Conservation (phyloP, 2,113 vertebrate genomes). For the Oplegnathus fasciatus region DNA sequence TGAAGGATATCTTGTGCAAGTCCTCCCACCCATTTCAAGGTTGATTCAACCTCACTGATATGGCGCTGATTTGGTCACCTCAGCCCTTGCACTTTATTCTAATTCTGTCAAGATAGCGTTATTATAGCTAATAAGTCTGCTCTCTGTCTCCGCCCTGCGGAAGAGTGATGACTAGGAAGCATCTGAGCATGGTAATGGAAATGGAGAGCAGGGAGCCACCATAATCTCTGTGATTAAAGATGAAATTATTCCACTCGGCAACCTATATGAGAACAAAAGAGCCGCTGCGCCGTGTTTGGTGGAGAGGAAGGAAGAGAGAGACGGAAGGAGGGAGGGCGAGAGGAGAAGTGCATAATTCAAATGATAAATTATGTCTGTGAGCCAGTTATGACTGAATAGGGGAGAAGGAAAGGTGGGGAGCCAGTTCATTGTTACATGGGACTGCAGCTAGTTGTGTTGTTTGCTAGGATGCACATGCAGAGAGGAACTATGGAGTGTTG, state of each 20-base stretch:
- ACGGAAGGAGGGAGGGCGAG: constrained; percentile 7
- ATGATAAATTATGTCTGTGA: constrained; percentile 63
- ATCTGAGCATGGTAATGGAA: constrained; percentile 63
- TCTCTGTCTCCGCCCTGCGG: constrained; percentile 52
- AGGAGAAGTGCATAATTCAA: constrained; percentile 55
- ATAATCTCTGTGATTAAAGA: constrained; percentile 71
- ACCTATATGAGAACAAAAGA: constrained; percentile 70
- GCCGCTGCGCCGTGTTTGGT: constrained; percentile 20
- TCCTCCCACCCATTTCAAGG: constrained; percentile 21
- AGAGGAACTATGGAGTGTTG: background rate
- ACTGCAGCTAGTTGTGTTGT: background rate
- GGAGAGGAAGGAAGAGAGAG: constrained; percentile 29
- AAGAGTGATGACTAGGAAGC: constrained; percentile 53
- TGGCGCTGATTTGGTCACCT: constrained; percentile 18
- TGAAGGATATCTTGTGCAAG: background rate
- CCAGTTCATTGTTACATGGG: background rate
- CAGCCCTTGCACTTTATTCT: constrained; percentile 48
- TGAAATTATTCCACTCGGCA: constrained; percentile 57
- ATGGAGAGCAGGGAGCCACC: constrained; percentile 45
- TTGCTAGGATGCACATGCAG: background rate
- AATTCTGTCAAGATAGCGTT: constrained; percentile 52
- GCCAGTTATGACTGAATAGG: constrained; percentile 48
- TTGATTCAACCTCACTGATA: constrained; percentile 17
- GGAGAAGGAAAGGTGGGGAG: background rate
- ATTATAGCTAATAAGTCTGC: constrained; percentile 58